Evolutionary conservation across 92 coral and sea anemone genomes (phyloP), one percentile per base, ranked within the genome.

Genomic region (Phymanthus crucifer): DNA sequence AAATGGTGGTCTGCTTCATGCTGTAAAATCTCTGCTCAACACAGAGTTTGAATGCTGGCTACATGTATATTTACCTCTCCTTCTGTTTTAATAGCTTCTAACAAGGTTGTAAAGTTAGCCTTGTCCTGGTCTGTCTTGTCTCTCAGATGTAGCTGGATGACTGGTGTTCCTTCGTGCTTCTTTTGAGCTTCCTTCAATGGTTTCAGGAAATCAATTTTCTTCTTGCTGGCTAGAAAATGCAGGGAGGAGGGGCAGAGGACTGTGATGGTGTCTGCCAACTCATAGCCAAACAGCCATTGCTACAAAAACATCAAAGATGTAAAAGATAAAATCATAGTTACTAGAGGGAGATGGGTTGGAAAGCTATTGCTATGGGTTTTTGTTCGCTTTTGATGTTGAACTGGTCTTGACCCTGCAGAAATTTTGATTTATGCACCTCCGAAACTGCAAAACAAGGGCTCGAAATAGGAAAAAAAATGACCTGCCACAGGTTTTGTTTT

Each of bases 271-370:
- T 96, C 99, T 2, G 99, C 97, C 78, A 96, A 87, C 71, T 96
- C 99, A 76, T 96, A 96, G 29, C 99, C 99, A 93, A 96, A 96
- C 47, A 96, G 68, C 99, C 99, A 96, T 96, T 96, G 99, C 99
- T 96, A 76, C 33, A 73, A 33, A 18, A 66, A 34, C 23, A 54
- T 21, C 5, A 54, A 7, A 21, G 27, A 21, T 54, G 27, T 21
- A 54, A 54, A 48, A 12, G 17, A 13, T 14, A 4, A 37, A 7
- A 37, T 3, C 3, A 37, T 37, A 37, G 40, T 37, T 37, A 37
- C 40, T 37, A n/a, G n/a, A n/a, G n/a, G n/a, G n/a, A n/a, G 45
- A 38, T 38, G 5, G 45, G 45, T 38, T 38, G 45, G 10, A 38
- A 38, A 38, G n/a, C n/a, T n/a, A n/a, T n/a, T n/a, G n/a, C n/a